Evolutionary conservation across 1,140 invertebrate species (phyloP).

Genomic region (Dreissena rostriformis): DNA sequence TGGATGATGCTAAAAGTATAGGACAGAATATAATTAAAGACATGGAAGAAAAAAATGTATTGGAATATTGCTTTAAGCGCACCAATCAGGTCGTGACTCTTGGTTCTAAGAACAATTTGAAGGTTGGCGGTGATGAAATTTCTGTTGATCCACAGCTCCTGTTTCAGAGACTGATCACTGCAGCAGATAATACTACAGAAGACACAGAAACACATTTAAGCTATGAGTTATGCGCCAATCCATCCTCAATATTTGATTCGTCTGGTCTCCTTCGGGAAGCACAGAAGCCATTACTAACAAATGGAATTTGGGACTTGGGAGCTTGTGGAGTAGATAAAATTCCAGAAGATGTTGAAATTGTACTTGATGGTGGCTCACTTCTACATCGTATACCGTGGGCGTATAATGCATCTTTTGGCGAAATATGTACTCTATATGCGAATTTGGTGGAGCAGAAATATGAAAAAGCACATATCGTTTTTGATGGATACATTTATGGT

Average conservation of each 20-base stretch:
- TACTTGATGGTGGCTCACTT: no score
- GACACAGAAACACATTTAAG: conserved; percentile 21
- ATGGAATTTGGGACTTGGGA: not conserved
- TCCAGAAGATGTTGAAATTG: no score
- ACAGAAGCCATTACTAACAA: not conserved
- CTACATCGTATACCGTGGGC: no score
- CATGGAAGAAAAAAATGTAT: conserved; percentile 36
- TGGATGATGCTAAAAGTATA: conserved; percentile 23
- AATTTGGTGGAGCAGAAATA: no score
- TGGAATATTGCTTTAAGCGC: conserved; percentile 50
- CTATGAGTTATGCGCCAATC: no score
- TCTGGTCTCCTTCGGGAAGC: no score
- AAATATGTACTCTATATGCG: no score
- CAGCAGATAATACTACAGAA: not conserved
- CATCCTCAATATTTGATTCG: conserved; percentile 52
- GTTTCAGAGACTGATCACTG: conserved; percentile 54
- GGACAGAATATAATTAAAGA: conserved; percentile 41
- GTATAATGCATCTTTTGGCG: no score
- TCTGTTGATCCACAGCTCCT: conserved; percentile 59
- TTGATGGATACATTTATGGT: no score
- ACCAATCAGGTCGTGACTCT: conserved; percentile 52
- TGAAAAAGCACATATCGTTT: no score
- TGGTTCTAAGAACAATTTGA: conserved; percentile 17
- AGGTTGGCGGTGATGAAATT: conserved; percentile 52
- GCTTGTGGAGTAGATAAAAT: not conserved